Percentiles rank a stretch among this genome's conserved stretches.
These are phyloP conservation scores for Xylota sylvarum DNA, from an alignment of 2,888 invertebrate species.

Conservation along the genomic window DNA sequence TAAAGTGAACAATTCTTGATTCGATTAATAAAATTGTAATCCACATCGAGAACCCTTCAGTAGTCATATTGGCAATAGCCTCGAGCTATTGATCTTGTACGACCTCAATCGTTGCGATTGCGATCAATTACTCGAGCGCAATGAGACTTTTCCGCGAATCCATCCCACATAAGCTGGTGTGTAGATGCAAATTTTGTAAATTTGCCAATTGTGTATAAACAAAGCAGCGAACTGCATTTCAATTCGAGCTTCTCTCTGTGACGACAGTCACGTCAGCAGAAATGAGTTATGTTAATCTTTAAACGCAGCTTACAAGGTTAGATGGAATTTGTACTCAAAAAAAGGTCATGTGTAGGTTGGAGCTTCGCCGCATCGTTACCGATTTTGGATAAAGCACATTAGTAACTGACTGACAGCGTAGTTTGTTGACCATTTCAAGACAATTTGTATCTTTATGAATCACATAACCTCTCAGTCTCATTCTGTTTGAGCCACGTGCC, in stretches of 20 bases:
- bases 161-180: conserved; percentile 24
- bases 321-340: not conserved
- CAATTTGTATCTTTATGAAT: conserved; percentile 3
- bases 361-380: not conserved
- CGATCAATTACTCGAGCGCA: conserved; percentile 2
- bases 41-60: conserved; percentile 40
- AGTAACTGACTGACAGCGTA: too few species aligned
- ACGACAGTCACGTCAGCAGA: not conserved
- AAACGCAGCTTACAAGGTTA: conserved; percentile 7
- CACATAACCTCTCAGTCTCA: not conserved
- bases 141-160: conserved; percentile 8
- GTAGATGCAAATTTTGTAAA: conserved; percentile 43
- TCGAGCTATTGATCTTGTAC: conserved; percentile 52
- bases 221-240: conserved; percentile 36
- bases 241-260: conserved; percentile 15
- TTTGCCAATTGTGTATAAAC: conserved; percentile 33
- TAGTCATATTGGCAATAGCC: conserved; percentile 19
- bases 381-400: conserved; percentile 17
- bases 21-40: conserved; percentile 30
- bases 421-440: conserved; percentile 7
- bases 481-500: not conserved
- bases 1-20: conserved; percentile 4
- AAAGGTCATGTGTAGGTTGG: not conserved
- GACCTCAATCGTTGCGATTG: conserved; percentile 22
- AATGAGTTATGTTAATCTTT: conserved; percentile 35